Evolutionary conservation across 1,140 invertebrate species (phyloP), one percentile per base, ranked within the genome.

Genomic region (Drosophila kurseongensis): DNA sequence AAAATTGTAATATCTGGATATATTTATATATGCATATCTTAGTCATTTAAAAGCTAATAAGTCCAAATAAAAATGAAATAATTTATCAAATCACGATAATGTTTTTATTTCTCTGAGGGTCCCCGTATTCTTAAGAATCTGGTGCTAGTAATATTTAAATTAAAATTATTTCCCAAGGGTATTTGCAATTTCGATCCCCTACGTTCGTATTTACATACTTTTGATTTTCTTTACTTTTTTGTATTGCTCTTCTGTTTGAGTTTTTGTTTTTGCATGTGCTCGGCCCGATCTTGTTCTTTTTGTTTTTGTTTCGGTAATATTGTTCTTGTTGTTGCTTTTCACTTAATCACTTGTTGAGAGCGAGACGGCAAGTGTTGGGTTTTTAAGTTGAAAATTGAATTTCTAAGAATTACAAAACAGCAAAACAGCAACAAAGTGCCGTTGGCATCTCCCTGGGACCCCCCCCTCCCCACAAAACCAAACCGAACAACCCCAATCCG

Each of bases 331-430:
- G 60, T 78, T 85, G 65, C n/a, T 72, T 75, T 79, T 86, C 83
- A 79, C 76, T 86, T 86, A 88, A 88, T 88, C 83, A 88, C 83
- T 86, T 88, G 83, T 83, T 60, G 83, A 66, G 78, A 56, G 58
- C 18, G 67, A 18, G 42, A 57, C 32, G 57, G 56, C 51, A 62
- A 45, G 56, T 32, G 61, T 59, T 66, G 54, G 54, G 47, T 51
- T 88, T 83, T 88, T 80, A 89, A 80, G 72, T 89, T 88, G 84
- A 89, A 89, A 88, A 88, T 88, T 88, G 83, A 88, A 88, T 88
- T 88, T 88, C 83, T 88, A 58, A 89, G 83, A 88, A 88, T 88
- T 83, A 77, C 66, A 83, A 74, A 88, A 75, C 67, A 60, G 75
- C 79, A 62, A 74, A 23, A 42, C 47, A 60, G 62, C 61, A 63